Percentiles rank a stretch among this genome's conserved stretches.
Evolutionary conservation across 1,140 invertebrate species (phyloP).

Genomic region (Odontomachus brunneus): DNA sequence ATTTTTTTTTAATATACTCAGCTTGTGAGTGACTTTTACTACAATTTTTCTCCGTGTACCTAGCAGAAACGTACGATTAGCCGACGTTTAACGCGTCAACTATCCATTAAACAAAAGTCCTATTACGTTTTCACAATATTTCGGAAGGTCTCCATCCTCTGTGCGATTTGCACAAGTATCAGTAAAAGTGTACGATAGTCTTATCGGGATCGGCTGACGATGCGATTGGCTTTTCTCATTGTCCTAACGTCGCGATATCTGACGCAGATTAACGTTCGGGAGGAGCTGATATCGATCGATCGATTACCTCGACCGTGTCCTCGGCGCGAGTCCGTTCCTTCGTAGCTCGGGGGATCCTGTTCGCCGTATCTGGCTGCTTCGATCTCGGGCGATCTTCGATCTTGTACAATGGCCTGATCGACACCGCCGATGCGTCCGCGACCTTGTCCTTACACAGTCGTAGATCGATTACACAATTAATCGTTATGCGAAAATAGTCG

Average conservation of each 20-base stretch:
- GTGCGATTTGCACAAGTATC: neutral
- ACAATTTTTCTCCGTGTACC: too few relatives aligned
- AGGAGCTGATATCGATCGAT: neutral
- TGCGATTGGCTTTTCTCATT: too few relatives aligned
- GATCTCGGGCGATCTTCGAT: conserved; percentile 43
- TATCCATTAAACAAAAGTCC: too few relatives aligned
- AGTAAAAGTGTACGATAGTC: too few relatives aligned
- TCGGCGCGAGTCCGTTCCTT: conserved; percentile 31
- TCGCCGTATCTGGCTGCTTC: conserved; percentile 25
- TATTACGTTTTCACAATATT: too few relatives aligned
- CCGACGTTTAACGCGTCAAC: too few relatives aligned
- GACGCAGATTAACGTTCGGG: neutral
- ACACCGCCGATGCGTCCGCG: conserved; percentile 8
- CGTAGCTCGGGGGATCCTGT: conserved; percentile 10
- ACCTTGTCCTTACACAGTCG: conserved; percentile 47
- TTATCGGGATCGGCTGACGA: neutral
- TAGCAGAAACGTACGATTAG: too few relatives aligned
- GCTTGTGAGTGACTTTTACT: too few relatives aligned
- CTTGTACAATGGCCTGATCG: conserved; percentile 30
- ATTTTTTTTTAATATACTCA: too few relatives aligned
- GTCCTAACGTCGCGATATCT: neutral
- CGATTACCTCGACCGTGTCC: conserved; percentile 51
- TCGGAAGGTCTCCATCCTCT: neutral
- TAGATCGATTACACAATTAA: conserved; percentile 45
- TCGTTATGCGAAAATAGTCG: neutral